These are phyloP conservation scores for Arge pagana DNA, from an alignment of 2,888 invertebrate genomes.

Conservation along the genomic window DNA sequence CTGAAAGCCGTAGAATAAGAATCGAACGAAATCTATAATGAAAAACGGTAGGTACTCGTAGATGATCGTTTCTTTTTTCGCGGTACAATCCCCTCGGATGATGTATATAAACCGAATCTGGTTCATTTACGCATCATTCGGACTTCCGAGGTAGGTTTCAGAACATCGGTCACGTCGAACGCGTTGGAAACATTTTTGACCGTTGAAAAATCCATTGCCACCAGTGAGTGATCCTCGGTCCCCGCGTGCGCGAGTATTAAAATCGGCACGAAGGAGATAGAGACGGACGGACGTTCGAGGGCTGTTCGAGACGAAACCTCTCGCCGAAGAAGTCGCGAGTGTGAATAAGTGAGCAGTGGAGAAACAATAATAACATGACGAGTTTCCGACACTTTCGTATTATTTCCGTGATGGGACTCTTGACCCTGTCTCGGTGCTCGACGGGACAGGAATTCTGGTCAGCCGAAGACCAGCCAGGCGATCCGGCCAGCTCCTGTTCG, in stretches of 20 bases:
- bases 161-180: slow-evolving; percentile 27
- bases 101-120: slow-evolving; percentile 45
- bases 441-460: slow-evolving; percentile 28
- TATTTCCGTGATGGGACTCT: not conserved
- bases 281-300: slow-evolving; percentile 5
- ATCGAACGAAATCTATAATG: slow-evolving; percentile 35
- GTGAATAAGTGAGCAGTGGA: slow-evolving; percentile 13
- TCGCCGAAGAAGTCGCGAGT: not conserved
- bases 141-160: slow-evolving; percentile 42
- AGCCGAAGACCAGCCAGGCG: slow-evolving; percentile 14
- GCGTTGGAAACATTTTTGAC: too few species aligned
- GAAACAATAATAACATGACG: not conserved
- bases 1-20: slow-evolving; percentile 47
- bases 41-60: slow-evolving; percentile 30
- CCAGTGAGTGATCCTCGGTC: slow-evolving; percentile 7
- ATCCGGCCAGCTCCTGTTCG: slow-evolving; percentile 28
- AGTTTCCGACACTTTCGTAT: slow-evolving; percentile 11
- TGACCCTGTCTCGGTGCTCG: slow-evolving; percentile 37
- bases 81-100: slow-evolving; percentile 40
- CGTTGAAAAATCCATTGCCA: too few species aligned
- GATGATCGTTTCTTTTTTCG: slow-evolving; percentile 39
- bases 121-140: slow-evolving; percentile 36
- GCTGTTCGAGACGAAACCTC: slow-evolving; percentile 3
- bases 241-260: too few species aligned
- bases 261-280: too few species aligned